These are phyloP conservation scores for Acleris emargana DNA, from an alignment of 2,888 invertebrate species.

Conservation along the genomic window DNA sequence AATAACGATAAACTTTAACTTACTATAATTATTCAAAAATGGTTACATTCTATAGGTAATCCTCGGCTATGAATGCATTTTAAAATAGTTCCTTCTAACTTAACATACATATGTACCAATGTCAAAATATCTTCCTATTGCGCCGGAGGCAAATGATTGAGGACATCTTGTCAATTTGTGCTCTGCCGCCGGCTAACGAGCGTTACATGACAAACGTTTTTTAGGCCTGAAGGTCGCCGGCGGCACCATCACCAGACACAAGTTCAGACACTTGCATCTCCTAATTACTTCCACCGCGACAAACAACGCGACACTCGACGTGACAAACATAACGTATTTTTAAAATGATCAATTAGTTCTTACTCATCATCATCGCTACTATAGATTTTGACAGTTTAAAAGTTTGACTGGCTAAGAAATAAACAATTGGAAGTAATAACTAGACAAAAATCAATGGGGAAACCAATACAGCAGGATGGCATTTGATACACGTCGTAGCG, in stretches of 20 bases:
- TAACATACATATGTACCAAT: slow-evolving; percentile 30
- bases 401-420: slow-evolving; percentile 2
- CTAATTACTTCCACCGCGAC: slow-evolving; percentile 32
- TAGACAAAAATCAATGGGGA: slow-evolving; percentile 43
- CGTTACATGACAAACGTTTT: slow-evolving; percentile 37
- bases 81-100: background rate
- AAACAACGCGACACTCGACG: slow-evolving; percentile 8
- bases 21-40: background rate
- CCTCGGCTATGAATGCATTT: background rate
- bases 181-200: slow-evolving; percentile 33
- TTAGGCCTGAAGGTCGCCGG: slow-evolving; percentile 31
- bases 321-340: background rate
- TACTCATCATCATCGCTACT: background rate
- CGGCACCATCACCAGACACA: slow-evolving; percentile 18
- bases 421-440: slow-evolving; percentile 39
- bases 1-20: background rate
- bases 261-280: slow-evolving; percentile 25
- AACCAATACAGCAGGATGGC: slow-evolving; percentile 47
- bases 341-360: background rate
- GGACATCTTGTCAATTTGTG: slow-evolving; percentile 38
- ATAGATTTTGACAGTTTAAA: background rate
- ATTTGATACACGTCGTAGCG: slow-evolving; percentile 52
- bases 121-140: slow-evolving; percentile 18
- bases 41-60: background rate
- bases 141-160: slow-evolving; percentile 26